A percentile compares a stretch with the other conserved stretches of the same genome.
Evolutionary conservation across 2,888 invertebrate species (phyloP).

Genomic region (Boloria selene): DNA sequence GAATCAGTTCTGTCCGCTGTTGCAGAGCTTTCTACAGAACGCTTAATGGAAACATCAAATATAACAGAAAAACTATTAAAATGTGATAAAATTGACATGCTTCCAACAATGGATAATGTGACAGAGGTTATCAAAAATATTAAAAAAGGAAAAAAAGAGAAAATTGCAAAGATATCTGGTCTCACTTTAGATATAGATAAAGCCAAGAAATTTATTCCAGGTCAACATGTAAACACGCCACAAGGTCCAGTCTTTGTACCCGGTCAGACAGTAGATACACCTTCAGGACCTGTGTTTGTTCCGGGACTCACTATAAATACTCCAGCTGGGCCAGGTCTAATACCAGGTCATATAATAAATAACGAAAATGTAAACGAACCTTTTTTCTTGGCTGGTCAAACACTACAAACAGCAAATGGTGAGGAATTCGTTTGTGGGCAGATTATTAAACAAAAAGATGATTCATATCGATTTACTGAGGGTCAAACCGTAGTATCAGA

Average conservation of each 20-base stretch:
- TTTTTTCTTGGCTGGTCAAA: constrained; percentile 87
- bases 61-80: constrained; percentile 82
- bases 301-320: constrained; percentile 88
- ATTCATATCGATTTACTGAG: constrained; percentile 80
- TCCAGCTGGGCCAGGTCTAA: constrained; percentile 85
- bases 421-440: constrained; percentile 85
- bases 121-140: constrained; percentile 84
- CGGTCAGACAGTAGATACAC: constrained; percentile 88
- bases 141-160: constrained; percentile 80
- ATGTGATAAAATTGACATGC: constrained; percentile 77
- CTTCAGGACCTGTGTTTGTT: constrained; percentile 85
- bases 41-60: constrained; percentile 83
- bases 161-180: constrained; percentile 84
- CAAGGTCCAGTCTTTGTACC: constrained; percentile 88
- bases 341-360: constrained; percentile 88
- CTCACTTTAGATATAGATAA: constrained; percentile 85
- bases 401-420: constrained; percentile 80
- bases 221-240: constrained; percentile 87
- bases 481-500: constrained; percentile 84
- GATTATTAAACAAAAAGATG: constrained; percentile 81
- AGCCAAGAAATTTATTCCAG: constrained; percentile 86
- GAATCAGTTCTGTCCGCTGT: constrained; percentile 71
- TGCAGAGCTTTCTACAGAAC: constrained; percentile 79
- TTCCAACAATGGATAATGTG: constrained; percentile 85
- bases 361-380: constrained; percentile 82